A percentile compares a stretch with the other conserved stretches of the same genome.
Conservation (phyloP, 1,140 invertebrate genomes). For the Drosophila setifemur region DNA sequence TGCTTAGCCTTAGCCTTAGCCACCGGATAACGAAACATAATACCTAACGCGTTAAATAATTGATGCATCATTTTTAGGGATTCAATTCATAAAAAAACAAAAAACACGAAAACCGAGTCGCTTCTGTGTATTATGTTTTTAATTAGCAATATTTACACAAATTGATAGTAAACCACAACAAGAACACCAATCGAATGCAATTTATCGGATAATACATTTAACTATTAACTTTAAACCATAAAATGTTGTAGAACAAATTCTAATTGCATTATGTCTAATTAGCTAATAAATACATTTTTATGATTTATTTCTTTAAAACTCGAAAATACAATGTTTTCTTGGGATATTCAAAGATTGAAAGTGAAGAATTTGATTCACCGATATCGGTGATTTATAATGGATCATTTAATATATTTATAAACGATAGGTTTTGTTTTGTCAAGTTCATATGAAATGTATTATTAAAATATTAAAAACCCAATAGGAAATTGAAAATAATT, state of each 20-base stretch:
- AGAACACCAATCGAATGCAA: slow-evolving; percentile 49
- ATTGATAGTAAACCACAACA: slow-evolving; percentile 19
- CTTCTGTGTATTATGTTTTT: slow-evolving; percentile 29
- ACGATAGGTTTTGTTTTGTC: no score
- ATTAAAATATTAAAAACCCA: no score
- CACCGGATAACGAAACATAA: slow-evolving; percentile 29
- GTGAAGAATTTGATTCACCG: no score
- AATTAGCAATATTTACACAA: slow-evolving; percentile 43
- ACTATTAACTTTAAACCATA: slow-evolving; percentile 39
- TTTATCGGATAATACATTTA: slow-evolving; percentile 51
- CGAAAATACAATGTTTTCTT: not conserved
- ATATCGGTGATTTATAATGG: no score
- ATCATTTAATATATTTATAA: no score
- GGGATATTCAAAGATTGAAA: no score
- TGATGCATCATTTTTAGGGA: slow-evolving; percentile 12
- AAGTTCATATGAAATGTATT: no score
- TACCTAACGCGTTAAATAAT: slow-evolving; percentile 28
- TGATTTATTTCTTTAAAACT: slow-evolving; percentile 58
- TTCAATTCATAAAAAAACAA: not conserved
- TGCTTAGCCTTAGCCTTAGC: slow-evolving; percentile 47
- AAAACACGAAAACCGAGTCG: slow-evolving; percentile 12
- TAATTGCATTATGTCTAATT: slow-evolving; percentile 62
- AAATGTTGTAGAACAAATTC: slow-evolving; percentile 65
- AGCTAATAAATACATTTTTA: slow-evolving; percentile 71
- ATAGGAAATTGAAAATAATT: no score